Conservation (phyloP, 2,113 vertebrate species). For the Syngnathus typhle region DNA sequence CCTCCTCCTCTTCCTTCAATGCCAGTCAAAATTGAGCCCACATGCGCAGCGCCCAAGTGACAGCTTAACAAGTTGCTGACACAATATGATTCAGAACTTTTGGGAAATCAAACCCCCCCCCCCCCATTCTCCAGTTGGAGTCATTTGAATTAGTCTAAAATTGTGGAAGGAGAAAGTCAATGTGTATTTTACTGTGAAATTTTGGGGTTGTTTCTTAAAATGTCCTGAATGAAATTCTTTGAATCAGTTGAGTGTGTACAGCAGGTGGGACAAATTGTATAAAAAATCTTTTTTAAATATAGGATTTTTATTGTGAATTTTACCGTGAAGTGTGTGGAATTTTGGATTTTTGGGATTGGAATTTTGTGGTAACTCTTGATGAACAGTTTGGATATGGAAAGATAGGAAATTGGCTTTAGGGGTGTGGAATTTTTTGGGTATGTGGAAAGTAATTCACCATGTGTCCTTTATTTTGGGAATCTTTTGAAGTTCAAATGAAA, state of each 20-base stretch:
- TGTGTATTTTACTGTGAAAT: not conserved
- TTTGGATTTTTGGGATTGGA: not conserved
- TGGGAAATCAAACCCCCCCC: not conserved
- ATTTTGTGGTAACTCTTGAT: too few species aligned
- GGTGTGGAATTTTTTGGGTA: not conserved
- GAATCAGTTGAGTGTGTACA: too few species aligned
- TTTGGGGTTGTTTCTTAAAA: not conserved
- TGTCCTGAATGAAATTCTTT: not conserved
- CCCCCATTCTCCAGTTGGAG: not conserved
- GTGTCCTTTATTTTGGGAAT: not conserved
- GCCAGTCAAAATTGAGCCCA: slow-evolving; percentile 48
- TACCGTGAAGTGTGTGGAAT: not conserved
- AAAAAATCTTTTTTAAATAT: not conserved
- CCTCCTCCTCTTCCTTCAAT: slow-evolving; percentile 48
- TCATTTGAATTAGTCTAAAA: not conserved
- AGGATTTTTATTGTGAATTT: not conserved
- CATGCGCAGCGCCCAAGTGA: slow-evolving; percentile 40
- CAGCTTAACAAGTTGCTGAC: slow-evolving; percentile 28
- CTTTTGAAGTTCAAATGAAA: not conserved
- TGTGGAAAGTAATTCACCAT: not conserved
- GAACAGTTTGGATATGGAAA: too few species aligned
- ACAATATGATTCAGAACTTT: slow-evolving; percentile 14
- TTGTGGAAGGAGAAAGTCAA: not conserved
- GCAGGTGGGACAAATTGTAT: not conserved
- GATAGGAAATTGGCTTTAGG: not conserved